Percentiles rank a stretch among this genome's conserved stretches.
Evolutionary conservation across 2,797 vertebrate species (phyloP).

Genomic region (Phataginus tetradactyla): DNA sequence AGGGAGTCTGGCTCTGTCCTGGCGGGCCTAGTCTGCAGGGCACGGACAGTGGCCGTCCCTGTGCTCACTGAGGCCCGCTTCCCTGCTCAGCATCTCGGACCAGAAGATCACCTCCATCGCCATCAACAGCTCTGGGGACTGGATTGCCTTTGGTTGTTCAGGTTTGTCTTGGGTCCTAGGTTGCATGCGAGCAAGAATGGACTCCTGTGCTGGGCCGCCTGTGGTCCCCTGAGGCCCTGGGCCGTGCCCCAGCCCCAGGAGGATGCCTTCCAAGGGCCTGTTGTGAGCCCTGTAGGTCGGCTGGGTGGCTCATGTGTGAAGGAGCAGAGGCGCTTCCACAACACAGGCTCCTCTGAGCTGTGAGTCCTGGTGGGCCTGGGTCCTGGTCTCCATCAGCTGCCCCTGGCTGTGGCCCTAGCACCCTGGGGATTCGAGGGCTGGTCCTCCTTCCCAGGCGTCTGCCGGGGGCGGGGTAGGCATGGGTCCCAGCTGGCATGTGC

Average conservation of each 20-base stretch:
- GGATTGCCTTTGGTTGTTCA: conserved; percentile 97
- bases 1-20: background rate
- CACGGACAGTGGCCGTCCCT: background rate
- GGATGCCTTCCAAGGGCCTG: background rate
- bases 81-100: conserved; percentile 92
- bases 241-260: background rate
- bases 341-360: background rate
- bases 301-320: accelerated
- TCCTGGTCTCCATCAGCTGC: accelerated
- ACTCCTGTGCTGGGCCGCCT: accelerated
- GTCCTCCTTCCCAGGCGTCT: background rate
- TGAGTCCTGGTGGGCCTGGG: background rate
- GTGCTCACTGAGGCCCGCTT: background rate
- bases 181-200: accelerated
- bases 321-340: background rate
- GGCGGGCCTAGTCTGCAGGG: too few species aligned
- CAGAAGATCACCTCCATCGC: conserved; percentile 93
- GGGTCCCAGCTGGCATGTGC: accelerated
- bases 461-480: too few species aligned
- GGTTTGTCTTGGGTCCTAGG: conserved; percentile 83
- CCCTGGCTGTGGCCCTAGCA: background rate
- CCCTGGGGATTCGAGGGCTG: too few species aligned
- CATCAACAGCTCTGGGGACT: conserved; percentile 95
- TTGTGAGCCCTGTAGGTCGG: background rate
- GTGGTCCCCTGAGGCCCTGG: accelerated